Conservation (phyloP, 2,797 vertebrate species). For the Parotocinclus haroldoi region DNA sequence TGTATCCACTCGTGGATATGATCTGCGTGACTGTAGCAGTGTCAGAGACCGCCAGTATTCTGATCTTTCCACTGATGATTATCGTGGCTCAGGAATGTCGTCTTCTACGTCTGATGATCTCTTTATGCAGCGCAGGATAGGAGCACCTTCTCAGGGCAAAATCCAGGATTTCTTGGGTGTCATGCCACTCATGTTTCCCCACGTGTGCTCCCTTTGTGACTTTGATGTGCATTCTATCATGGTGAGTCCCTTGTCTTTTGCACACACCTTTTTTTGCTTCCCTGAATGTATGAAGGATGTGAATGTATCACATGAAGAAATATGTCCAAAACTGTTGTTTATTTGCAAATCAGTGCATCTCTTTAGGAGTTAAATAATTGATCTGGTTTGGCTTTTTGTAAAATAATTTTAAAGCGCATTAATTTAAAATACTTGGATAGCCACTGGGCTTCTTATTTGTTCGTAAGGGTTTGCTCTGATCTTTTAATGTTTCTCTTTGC, state of each 20-base stretch:
- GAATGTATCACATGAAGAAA: conserved; percentile 18
- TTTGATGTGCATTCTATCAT: conserved; percentile 74
- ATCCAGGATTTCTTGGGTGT: conserved; percentile 77
- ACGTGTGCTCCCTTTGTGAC: conserved; percentile 79
- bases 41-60: conserved; percentile 64
- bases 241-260: conserved; percentile 67
- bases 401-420: too few relatives aligned
- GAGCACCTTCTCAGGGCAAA: conserved; percentile 70
- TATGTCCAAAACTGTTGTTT: conserved; percentile 15
- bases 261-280: conserved; percentile 46
- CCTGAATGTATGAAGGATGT: conserved; percentile 20
- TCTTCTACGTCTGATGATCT: conserved; percentile 48
- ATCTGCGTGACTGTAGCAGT: conserved; percentile 57
- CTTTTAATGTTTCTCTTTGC: conserved; percentile 10
- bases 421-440: too few relatives aligned
- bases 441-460: background rate
- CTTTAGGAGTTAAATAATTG: background rate
- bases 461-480: background rate
- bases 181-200: conserved; percentile 71
- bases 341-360: background rate
- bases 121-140: conserved; percentile 68
- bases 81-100: conserved; percentile 57
- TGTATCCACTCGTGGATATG: conserved; percentile 51
- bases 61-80: conserved; percentile 66
- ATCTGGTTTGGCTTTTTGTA: background rate